A percentile compares a stretch with the other conserved stretches of the same genome.
These are phyloP conservation scores for Clarias gariepinus DNA, from an alignment of 2,113 vertebrate species.

Conservation along the genomic window DNA sequence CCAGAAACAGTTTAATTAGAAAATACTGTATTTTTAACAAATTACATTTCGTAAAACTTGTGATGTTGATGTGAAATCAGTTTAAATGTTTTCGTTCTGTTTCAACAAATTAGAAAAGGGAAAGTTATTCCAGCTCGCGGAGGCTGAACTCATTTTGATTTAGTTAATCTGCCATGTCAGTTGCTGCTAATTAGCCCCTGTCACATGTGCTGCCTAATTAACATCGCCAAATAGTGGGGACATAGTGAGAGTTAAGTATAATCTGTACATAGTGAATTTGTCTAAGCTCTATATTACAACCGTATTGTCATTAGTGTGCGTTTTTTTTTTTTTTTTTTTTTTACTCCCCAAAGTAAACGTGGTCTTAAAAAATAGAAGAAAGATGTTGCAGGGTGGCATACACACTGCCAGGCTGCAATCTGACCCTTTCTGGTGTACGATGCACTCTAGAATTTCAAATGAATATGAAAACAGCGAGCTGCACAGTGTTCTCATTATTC, in stretches of 20 bases:
- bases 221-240: neutral
- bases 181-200: constrained; percentile 33
- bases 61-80: neutral
- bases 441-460: neutral
- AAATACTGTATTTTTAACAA: neutral
- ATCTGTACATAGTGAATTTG: neutral
- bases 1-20: neutral
- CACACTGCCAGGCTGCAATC: neutral
- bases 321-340: neutral
- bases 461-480: neutral
- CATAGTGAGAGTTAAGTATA: neutral
- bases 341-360: neutral
- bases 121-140: constrained; percentile 12
- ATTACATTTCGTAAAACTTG: neutral
- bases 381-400: neutral
- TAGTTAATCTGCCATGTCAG: constrained; percentile 24
- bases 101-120: neutral
- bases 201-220: constrained; percentile 26
- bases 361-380: neutral
- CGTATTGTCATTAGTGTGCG: neutral
- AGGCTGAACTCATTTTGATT: constrained; percentile 24
- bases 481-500: neutral
- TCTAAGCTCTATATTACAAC: neutral
- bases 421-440: neutral
- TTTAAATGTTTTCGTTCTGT: constrained; percentile 24